phyloP scores from a whole-genome alignment of 2,113 vertebrate genomes.

The Micromys minutus region DNA sequence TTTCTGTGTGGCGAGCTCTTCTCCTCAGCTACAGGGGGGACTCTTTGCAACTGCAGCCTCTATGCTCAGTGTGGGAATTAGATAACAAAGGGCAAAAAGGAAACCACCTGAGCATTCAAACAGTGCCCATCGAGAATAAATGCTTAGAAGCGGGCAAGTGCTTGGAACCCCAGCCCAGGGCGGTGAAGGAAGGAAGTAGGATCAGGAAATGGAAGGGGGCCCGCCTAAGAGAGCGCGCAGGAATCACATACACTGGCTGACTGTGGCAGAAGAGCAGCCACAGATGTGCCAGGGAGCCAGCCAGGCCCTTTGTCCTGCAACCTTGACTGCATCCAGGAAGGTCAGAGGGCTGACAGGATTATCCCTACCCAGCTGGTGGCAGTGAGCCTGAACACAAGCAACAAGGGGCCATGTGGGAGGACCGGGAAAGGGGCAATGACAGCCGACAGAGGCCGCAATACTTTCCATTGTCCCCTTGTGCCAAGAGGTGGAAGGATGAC shows the following conservation, averaged over 20 bases:
- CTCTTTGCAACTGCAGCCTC: not conserved
- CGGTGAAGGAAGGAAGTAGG: not conserved
- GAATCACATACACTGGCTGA: not conserved
- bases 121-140: not conserved
- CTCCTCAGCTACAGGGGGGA: not conserved
- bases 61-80: not conserved
- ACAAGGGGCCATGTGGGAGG: not conserved
- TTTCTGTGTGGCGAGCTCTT: not conserved
- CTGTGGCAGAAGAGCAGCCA: not conserved
- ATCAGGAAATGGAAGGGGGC: not conserved
- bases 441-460: not conserved
- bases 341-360: not conserved
- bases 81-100: not conserved
- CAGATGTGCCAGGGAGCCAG: not conserved
- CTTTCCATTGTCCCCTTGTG: slow-evolving; percentile 55
- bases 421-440: not conserved
- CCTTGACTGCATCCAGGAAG: not conserved
- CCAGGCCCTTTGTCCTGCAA: not conserved
- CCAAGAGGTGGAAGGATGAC: not conserved
- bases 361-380: not conserved
- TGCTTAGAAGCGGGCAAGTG: accelerated
- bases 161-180: not conserved
- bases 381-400: slow-evolving; percentile 2
- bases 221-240: not conserved
- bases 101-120: not conserved